Evolutionary conservation across 2,113 vertebrate species (phyloP), one percentile per base, ranked within the genome.

Genomic region (Pongo abelii): DNA sequence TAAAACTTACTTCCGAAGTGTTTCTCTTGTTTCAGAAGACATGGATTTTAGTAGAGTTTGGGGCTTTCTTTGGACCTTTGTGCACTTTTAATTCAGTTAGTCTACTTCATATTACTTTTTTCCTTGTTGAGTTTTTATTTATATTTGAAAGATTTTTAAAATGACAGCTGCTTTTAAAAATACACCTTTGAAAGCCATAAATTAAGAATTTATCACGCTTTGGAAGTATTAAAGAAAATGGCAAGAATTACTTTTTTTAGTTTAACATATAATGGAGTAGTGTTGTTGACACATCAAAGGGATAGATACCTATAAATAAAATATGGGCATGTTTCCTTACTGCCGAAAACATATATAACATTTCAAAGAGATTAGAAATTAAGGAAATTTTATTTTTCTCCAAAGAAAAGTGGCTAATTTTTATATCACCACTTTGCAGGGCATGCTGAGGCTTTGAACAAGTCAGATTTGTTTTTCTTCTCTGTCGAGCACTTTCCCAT

Each of bases 151-250:
- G 50, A 81, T 61, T 78, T 11, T 40, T 67, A 83, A n/a, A 92
- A 50, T 2, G 69, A 46, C 79, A 59, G 3, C 11, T 78, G 16
- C 86, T 97, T 92, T 96, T 85, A 55, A 93, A 85, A 95, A 48
- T 57, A 61, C 35, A 87, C 48, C 77, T 96, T 79, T 59, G 87
- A 90, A 93, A 95, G 18, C 79, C 74, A 16, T 48, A 38, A 86
- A 93, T 80, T 70, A 96, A 95, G 38, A 96, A 95, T 90, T 90
- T 90, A 92, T 90, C 94, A 46, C 1, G 8, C 61, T 91, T 64
- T 96, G 97, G 94, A 96, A 35, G 69, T 89, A 72, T 67, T 93
- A 89, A 75, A 97, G 81, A 95, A 96, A 96, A 92, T 91, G 81
- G 79, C 92, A 52, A 81, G 72, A 96, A 94, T 87, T 48, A 27